Conservation (phyloP, 1,140 invertebrate species). For the Venturia canescens region DNA sequence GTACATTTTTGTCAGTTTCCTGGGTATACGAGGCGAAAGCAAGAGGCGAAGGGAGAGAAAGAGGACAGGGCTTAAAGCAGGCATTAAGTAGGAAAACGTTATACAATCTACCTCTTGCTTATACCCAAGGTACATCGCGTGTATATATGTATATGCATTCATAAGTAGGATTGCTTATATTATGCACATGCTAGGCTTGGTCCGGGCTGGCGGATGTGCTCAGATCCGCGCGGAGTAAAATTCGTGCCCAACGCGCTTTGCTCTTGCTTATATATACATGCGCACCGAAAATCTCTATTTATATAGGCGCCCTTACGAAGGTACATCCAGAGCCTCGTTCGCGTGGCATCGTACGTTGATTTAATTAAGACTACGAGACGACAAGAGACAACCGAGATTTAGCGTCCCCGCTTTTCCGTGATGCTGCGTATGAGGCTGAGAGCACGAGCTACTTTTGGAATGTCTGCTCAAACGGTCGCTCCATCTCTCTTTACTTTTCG, state of each 20-base stretch:
- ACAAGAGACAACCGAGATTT: slow-evolving; percentile 45
- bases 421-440: not conserved
- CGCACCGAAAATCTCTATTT: not conserved
- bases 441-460: slow-evolving; percentile 43
- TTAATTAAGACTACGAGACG: slow-evolving; percentile 50
- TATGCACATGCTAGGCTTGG: too few relatives aligned
- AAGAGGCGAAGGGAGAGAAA: too few relatives aligned
- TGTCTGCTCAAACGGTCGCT: slow-evolving; percentile 17
- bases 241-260: too few relatives aligned
- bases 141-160: too few relatives aligned
- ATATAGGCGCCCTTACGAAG: not conserved
- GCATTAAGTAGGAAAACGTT: slow-evolving; percentile 17
- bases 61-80: not conserved
- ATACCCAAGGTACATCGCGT: not conserved
- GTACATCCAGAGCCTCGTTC: slow-evolving; percentile 14
- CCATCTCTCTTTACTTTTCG: not conserved
- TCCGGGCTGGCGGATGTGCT: too few relatives aligned
- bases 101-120: slow-evolving; percentile 2
- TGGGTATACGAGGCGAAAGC: not conserved
- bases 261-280: not conserved
- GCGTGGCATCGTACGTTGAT: slow-evolving; percentile 44
- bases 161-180: too few relatives aligned
- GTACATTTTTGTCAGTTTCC: too few relatives aligned
- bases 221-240: too few relatives aligned
- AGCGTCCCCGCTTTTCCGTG: slow-evolving; percentile 29